Evolutionary conservation across 2,113 vertebrate species (phyloP).

Genomic region (Lipotes vexillifer): DNA sequence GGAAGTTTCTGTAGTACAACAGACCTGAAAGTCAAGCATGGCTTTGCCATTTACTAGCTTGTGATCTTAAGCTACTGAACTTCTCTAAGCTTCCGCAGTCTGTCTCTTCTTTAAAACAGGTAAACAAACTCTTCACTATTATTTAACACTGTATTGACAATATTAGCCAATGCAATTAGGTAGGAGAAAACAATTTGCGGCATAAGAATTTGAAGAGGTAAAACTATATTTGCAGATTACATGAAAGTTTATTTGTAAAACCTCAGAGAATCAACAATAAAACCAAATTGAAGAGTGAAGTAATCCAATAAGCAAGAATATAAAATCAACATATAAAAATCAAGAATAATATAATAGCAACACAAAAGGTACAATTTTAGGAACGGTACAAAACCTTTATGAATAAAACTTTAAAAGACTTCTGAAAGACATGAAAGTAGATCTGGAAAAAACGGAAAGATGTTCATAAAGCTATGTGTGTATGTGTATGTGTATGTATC

Average conservation of each 20-base stretch:
- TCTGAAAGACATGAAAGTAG: background rate
- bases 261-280: background rate
- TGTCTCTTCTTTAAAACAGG: background rate
- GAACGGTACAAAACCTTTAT: background rate
- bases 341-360: background rate
- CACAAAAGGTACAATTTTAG: background rate
- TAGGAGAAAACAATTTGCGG: background rate
- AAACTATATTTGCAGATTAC: background rate
- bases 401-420: slow-evolving; percentile 5
- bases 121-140: background rate
- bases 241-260: slow-evolving; percentile 3
- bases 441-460: background rate
- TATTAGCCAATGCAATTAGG: background rate
- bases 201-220: background rate
- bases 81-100: background rate
- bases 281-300: background rate
- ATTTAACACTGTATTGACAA: background rate
- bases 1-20: background rate
- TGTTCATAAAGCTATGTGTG: background rate
- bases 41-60: background rate
- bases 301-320: background rate
- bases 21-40: background rate
- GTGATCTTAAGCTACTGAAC: background rate
- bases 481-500: too few relatives aligned
- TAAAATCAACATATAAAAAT: background rate